Percentiles rank a stretch among this genome's conserved stretches.
phyloP scores from a whole-genome alignment of 2,888 invertebrate genomes.

The Leistus spinibarbis region DNA sequence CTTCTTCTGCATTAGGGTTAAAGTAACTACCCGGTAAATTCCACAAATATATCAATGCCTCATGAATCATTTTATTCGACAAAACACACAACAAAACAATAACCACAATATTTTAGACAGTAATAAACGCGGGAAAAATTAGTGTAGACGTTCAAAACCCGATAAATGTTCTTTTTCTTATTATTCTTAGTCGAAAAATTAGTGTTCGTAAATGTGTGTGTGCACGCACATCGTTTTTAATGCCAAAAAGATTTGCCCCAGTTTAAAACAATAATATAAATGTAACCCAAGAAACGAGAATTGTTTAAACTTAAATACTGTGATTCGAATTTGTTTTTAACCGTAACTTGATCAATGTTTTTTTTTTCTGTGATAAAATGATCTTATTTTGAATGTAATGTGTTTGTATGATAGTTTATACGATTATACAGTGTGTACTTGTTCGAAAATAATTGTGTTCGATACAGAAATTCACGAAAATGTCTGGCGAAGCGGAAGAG shows the following conservation, averaged over 20 bases:
- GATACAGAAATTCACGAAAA: slow-evolving; percentile 1
- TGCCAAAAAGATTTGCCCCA: background rate
- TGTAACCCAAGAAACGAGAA: slow-evolving; percentile 2
- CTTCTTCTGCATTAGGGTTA: slow-evolving; percentile 46
- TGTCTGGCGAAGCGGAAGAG: slow-evolving; percentile 33
- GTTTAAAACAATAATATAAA: slow-evolving; percentile 12
- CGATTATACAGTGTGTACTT: background rate
- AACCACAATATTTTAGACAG: slow-evolving; percentile 15
- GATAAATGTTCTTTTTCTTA: slow-evolving; percentile 8
- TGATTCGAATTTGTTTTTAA: slow-evolving; percentile 26
- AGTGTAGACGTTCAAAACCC: slow-evolving; percentile 23
- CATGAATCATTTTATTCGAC: slow-evolving; percentile 66
- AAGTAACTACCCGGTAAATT: slow-evolving; percentile 60
- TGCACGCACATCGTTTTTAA: background rate
- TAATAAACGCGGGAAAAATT: slow-evolving; percentile 12
- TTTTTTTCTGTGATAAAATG: slow-evolving; percentile 7
- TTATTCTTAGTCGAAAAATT: slow-evolving; percentile 10
- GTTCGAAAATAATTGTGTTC: background rate
- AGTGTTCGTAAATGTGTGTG: slow-evolving; percentile 6
- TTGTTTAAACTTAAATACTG: slow-evolving; percentile 3
- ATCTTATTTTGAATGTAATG: slow-evolving; percentile 31
- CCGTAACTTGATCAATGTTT: background rate
- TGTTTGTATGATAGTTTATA: slow-evolving; percentile 8
- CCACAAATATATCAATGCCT: slow-evolving; percentile 69
- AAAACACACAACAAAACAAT: background rate